These are phyloP conservation scores for Pica pica DNA, from an alignment of 2,113 vertebrate species.

Conservation along the genomic window DNA sequence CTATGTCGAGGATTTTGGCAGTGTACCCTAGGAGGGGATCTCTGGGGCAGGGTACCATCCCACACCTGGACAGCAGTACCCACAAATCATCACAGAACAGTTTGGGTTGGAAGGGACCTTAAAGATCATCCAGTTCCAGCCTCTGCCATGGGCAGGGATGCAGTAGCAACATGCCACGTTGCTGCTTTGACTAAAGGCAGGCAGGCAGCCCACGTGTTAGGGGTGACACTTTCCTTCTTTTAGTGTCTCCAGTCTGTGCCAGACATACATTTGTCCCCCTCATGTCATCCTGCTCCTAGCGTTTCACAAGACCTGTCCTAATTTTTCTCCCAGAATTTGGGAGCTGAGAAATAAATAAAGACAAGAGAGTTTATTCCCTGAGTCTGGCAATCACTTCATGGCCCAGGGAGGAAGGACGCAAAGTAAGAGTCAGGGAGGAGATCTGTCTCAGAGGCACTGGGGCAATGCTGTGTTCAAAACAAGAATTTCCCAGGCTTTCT, in stretches of 20 bases:
- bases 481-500: not conserved
- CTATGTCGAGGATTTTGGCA: not conserved
- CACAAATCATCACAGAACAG: not conserved
- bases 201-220: accelerated
- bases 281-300: not conserved
- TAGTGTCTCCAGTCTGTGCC: not conserved
- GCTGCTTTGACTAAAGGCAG: not conserved
- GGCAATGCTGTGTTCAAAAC: not conserved
- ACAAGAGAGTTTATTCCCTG: not conserved
- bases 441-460: not conserved
- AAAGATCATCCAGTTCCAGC: not conserved
- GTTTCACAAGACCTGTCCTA: not conserved
- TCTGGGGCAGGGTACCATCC: not conserved
- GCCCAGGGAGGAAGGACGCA: not conserved
- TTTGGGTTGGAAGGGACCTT: not conserved
- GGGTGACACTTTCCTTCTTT: not conserved
- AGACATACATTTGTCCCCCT: not conserved
- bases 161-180: not conserved
- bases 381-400: not conserved
- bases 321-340: not conserved
- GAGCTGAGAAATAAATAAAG: not conserved
- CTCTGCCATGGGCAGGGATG: not conserved
- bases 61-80: not conserved
- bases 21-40: not conserved
- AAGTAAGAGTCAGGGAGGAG: not conserved